phyloP scores from a whole-genome alignment of 2,113 vertebrate genomes.

The Alectura lathami region DNA sequence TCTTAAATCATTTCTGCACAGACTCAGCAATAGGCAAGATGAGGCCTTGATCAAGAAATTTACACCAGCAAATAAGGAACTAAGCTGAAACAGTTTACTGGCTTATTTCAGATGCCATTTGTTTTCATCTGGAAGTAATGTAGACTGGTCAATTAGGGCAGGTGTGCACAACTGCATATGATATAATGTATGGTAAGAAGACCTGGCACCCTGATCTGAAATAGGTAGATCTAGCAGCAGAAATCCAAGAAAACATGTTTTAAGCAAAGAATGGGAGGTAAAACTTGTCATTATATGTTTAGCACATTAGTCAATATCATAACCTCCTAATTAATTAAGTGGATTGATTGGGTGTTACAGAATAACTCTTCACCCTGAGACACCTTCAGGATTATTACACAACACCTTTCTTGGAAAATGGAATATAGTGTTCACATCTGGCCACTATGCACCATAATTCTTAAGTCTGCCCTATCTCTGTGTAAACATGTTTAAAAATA shows the following conservation, averaged over 20 bases:
- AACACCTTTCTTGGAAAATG: not conserved
- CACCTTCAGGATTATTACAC: not conserved
- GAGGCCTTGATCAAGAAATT: not conserved
- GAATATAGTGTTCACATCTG: not conserved
- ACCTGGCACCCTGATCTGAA: not conserved
- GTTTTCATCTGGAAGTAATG: not conserved
- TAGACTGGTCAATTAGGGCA: not conserved
- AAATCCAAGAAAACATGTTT: not conserved
- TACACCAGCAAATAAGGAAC: not conserved
- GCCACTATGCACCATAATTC: not conserved
- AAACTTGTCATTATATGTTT: not conserved
- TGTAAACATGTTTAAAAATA: not conserved
- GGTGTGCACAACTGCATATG: not conserved
- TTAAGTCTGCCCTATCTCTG: not conserved
- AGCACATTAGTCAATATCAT: not conserved
- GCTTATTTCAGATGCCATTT: not conserved
- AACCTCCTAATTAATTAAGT: not conserved
- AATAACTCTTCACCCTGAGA: not conserved
- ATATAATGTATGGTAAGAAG: accelerated
- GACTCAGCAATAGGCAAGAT: not conserved
- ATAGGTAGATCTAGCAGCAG: not conserved
- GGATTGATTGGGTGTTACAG: not conserved
- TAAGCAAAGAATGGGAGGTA: not conserved
- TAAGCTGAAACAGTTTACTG: not conserved
- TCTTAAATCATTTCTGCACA: not conserved